Percentiles rank a stretch among this genome's conserved stretches.
Evolutionary conservation across 2,888 invertebrate genomes (phyloP).

Genomic region (Phortica okadai): DNA sequence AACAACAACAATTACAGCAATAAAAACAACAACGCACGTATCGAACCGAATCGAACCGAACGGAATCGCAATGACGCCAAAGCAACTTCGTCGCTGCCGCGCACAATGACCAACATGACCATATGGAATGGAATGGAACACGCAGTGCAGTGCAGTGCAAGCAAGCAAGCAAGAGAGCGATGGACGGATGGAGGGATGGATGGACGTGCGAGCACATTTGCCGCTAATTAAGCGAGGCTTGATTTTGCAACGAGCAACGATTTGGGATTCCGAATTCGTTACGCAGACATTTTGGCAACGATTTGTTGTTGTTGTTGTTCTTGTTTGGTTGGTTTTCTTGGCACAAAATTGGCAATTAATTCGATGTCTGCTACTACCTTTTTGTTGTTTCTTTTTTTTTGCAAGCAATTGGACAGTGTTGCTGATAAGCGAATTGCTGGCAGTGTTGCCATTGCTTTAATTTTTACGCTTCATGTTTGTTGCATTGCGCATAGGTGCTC

Average conservation of each 20-base stretch:
- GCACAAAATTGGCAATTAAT: slow-evolving; percentile 67
- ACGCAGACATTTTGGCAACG: slow-evolving; percentile 31
- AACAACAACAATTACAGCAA: background rate
- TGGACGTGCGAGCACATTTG: slow-evolving; percentile 48
- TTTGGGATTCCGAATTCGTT: slow-evolving; percentile 21
- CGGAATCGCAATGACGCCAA: no score
- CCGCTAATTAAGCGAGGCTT: slow-evolving; percentile 72
- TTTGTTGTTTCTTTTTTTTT: background rate
- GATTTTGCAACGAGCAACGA: slow-evolving; percentile 11
- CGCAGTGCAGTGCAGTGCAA: background rate
- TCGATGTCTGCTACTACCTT: slow-evolving; percentile 49
- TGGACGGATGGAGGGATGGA: background rate
- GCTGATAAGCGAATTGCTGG: slow-evolving; percentile 57
- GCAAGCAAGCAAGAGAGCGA: background rate
- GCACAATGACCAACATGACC: no score
- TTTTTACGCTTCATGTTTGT: background rate
- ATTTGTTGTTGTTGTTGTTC: slow-evolving; percentile 28
- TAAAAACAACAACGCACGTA: no score
- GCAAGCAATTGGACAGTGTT: slow-evolving; percentile 54
- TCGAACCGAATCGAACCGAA: no score
- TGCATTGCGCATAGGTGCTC: background rate
- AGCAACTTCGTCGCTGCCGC: no score
- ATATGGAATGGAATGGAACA: background rate
- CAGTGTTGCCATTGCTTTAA: slow-evolving; percentile 11
- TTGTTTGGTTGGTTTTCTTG: background rate